A percentile compares a stretch with the other conserved stretches of the same genome.
These are phyloP conservation scores for Polypedilum vanderplanki DNA, from an alignment of 1,140 invertebrate genomes.

Conservation along the genomic window DNA sequence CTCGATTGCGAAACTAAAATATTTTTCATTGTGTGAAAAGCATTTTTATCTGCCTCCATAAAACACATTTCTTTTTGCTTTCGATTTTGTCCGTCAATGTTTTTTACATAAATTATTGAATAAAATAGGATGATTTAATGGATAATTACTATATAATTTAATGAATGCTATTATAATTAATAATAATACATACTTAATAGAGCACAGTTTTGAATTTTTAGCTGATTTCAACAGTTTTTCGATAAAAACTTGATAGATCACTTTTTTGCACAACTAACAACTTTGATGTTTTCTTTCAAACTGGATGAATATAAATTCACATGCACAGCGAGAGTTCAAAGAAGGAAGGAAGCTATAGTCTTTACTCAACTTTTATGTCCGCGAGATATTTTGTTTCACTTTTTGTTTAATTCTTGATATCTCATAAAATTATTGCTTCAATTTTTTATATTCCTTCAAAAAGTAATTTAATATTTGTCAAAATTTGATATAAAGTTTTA, in stretches of 20 bases:
- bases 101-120: neutral
- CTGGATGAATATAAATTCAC: neutral
- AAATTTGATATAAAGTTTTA: no score
- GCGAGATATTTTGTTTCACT: no score
- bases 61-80: constrained; percentile 14
- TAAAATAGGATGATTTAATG: neutral
- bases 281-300: constrained; percentile 8
- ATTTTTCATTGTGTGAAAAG: neutral
- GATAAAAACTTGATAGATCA: neutral
- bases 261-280: constrained; percentile 11
- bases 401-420: no score
- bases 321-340: neutral
- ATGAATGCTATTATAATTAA: neutral
- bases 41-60: neutral
- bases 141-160: neutral
- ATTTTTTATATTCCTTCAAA: no score
- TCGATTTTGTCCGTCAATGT: neutral
- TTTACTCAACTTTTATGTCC: no score
- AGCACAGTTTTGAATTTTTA: constrained; percentile 14
- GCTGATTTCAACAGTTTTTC: neutral
- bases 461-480: no score
- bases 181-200: constrained; percentile 23
- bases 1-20: neutral
- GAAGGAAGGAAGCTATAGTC: no score
- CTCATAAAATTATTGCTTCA: no score